Conservation (phyloP, 2,888 invertebrate genomes). For the Agrypnus murinus region DNA sequence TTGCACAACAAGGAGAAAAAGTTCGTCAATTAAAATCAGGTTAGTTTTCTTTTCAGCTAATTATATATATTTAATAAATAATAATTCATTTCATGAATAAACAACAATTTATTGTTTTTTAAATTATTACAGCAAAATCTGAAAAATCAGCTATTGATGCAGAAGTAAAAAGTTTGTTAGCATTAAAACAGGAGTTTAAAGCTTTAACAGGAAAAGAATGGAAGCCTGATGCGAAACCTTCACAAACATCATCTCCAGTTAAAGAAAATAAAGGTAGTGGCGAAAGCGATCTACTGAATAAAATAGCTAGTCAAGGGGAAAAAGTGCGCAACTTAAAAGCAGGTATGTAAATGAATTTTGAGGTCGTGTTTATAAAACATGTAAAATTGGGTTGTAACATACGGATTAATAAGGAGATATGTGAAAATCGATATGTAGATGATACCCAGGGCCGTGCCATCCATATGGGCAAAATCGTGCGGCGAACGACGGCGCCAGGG, state of each 20-base stretch:
- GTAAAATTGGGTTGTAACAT: too few species aligned
- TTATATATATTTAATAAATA: too few species aligned
- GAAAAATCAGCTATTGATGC: slow-evolving; percentile 71
- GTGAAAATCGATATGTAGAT: too few species aligned
- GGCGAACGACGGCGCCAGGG: too few species aligned
- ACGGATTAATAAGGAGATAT: too few species aligned
- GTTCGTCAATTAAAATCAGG: slow-evolving; percentile 57
- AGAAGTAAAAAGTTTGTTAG: slow-evolving; percentile 75
- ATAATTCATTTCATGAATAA: too few species aligned
- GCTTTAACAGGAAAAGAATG: slow-evolving; percentile 75
- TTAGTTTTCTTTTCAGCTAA: too few species aligned
- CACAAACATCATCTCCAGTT: neutral
- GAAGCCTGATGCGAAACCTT: slow-evolving; percentile 69
- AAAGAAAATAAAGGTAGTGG: neutral
- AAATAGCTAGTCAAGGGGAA: slow-evolving; percentile 72
- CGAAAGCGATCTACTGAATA: slow-evolving; percentile 38
- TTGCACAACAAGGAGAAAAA: slow-evolving; percentile 72
- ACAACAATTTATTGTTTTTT: too few species aligned
- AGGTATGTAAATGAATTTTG: too few species aligned
- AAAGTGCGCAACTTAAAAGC: slow-evolving; percentile 73
- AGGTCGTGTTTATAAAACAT: too few species aligned
- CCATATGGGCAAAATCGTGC: too few species aligned
- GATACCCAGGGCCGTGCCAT: too few species aligned
- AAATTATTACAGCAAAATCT: slow-evolving; percentile 67
- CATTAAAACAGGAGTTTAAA: slow-evolving; percentile 76